A percentile compares a stretch with the other conserved stretches of the same genome.
phyloP scores from a whole-genome alignment of 2,113 vertebrate species.

The Redunca redunca region DNA sequence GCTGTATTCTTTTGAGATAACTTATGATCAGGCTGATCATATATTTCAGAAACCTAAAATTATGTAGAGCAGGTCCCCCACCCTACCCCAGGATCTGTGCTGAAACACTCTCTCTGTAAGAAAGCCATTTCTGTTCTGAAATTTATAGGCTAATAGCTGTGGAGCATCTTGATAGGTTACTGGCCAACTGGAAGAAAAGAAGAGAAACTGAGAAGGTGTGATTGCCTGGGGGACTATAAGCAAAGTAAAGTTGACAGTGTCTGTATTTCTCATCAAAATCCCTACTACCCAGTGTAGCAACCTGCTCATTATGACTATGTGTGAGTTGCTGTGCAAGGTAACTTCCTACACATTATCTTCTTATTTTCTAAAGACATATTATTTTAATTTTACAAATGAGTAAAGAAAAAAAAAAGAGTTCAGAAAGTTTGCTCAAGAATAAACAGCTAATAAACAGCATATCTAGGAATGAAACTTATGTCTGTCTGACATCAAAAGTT shows the following conservation, averaged over 20 bases:
- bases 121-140: background rate
- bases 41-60: background rate
- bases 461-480: background rate
- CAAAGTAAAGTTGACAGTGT: background rate
- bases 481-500: background rate
- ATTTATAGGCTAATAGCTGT: background rate
- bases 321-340: too few species aligned
- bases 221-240: background rate
- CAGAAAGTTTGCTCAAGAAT: background rate
- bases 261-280: background rate
- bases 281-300: background rate
- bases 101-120: background rate
- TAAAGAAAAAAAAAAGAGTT: background rate
- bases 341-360: background rate
- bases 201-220: background rate
- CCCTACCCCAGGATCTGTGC: background rate
- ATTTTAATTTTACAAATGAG: conserved; percentile 19
- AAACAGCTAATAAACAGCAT: background rate
- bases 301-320: background rate
- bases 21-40: background rate
- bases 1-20: background rate
- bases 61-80: background rate
- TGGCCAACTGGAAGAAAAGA: background rate
- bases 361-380: background rate
- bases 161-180: background rate